Conservation (phyloP, 2,113 vertebrate genomes). For the Chionomys nivalis region DNA sequence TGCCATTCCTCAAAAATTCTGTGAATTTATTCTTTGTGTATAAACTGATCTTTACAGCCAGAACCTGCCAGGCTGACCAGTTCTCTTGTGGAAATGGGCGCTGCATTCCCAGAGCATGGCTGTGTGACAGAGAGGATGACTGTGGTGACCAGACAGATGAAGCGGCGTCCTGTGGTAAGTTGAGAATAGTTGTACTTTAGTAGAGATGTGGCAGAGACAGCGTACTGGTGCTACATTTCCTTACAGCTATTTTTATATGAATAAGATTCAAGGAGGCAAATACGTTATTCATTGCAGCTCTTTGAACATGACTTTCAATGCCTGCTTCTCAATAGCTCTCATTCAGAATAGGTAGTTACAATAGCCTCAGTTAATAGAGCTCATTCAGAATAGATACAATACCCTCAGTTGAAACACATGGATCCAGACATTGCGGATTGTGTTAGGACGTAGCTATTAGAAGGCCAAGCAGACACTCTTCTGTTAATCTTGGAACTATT, state of each 20-base stretch:
- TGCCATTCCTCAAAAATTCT: background rate
- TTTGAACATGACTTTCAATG: background rate
- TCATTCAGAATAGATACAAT: background rate
- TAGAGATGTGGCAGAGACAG: background rate
- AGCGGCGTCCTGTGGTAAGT: constrained; percentile 93
- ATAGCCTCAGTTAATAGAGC: background rate
- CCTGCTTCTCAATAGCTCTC: background rate
- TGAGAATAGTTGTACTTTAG: background rate
- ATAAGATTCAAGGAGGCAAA: background rate
- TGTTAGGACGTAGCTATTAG: background rate
- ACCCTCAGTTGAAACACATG: background rate
- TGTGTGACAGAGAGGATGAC: constrained; percentile 96
- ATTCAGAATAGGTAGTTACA: no score
- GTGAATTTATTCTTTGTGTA: constrained; percentile 14
- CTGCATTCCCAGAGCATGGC: constrained; percentile 93
- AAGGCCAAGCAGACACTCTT: background rate
- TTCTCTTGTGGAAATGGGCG: constrained; percentile 96
- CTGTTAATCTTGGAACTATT: background rate
- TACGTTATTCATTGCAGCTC: background rate
- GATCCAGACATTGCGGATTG: background rate
- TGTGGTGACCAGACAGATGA: constrained; percentile 96
- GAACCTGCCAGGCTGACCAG: constrained; percentile 92
- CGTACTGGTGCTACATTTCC: background rate
- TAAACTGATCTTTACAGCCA: constrained; percentile 85
- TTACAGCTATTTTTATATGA: background rate